Evolutionary conservation across 1,140 invertebrate species (phyloP).

Genomic region (Bilobella aurantiaca): DNA sequence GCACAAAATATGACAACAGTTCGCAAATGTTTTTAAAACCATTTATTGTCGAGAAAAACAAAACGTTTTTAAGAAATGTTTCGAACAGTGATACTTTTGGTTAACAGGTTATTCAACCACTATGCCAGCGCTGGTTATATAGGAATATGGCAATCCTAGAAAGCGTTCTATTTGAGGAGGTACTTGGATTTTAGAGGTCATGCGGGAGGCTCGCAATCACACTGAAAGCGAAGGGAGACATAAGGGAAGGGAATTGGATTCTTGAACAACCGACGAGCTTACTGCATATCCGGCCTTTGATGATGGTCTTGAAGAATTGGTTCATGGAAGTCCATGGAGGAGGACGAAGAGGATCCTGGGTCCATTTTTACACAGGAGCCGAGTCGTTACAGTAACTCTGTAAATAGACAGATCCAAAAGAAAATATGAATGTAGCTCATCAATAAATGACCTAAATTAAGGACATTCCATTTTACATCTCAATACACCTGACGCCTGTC

Average conservation of each 20-base stretch:
- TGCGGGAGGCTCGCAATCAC: no score
- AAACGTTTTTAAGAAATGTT: no score
- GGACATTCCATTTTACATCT: not conserved
- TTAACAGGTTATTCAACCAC: no score
- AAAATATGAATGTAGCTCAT: not conserved
- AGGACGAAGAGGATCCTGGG: slow-evolving; percentile 29
- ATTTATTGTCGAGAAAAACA: no score
- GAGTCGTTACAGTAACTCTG: slow-evolving; percentile 34
- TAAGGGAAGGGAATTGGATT: not conserved
- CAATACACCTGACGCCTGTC: not conserved
- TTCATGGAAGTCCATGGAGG: slow-evolving; percentile 32
- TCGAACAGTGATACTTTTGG: no score
- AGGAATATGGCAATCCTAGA: no score
- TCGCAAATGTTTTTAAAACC: no score
- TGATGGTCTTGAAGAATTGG: slow-evolving; percentile 22
- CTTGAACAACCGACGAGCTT: slow-evolving; percentile 12
- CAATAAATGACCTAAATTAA: not conserved
- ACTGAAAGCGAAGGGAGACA: not conserved
- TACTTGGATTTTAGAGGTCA: no score
- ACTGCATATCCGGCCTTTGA: slow-evolving; percentile 27
- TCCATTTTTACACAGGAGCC: slow-evolving; percentile 34
- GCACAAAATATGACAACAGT: no score
- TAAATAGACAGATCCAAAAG: slow-evolving; percentile 5
- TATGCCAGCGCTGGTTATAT: no score
- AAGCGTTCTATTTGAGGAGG: no score